Percentiles rank a stretch among this genome's conserved stretches.
Evolutionary conservation across 2,888 invertebrate species (phyloP).

Genomic region (Willowsia nigromaculata): DNA sequence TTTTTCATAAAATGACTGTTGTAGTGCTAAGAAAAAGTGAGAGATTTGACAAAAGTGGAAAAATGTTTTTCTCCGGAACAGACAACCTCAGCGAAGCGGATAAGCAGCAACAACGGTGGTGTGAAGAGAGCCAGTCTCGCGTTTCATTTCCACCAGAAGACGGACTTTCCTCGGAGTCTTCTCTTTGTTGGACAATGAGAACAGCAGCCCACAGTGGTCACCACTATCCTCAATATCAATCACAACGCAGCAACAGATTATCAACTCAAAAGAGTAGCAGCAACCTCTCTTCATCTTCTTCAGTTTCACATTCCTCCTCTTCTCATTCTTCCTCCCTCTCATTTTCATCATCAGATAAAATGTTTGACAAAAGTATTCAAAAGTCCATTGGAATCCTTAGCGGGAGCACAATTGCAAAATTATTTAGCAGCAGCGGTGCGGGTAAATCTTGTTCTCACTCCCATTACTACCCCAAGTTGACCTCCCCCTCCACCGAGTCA

Average conservation of each 20-base stretch:
- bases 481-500: not conserved
- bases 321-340: not conserved
- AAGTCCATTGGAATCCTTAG: not conserved
- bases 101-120: not conserved
- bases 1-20: not conserved
- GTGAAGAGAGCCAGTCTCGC: constrained; percentile 23
- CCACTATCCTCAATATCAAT: not conserved
- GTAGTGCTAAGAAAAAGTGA: not conserved
- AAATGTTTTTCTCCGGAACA: constrained; percentile 6
- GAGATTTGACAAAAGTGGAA: not conserved
- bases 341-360: not conserved
- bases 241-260: not conserved
- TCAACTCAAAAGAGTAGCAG: not conserved
- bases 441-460: not conserved
- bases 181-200: constrained; percentile 67
- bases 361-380: not conserved
- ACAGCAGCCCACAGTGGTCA: not conserved
- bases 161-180: constrained; percentile 59
- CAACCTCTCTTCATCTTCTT: not conserved
- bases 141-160: constrained; percentile 34
- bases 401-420: constrained; percentile 1
- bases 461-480: not conserved
- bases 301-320: not conserved
- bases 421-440: not conserved
- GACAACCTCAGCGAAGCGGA: too few relatives aligned